A percentile compares a stretch with the other conserved stretches of the same genome.
phyloP scores from a whole-genome alignment of 2,113 vertebrate species.

The Nerophis lumbriciformis region DNA sequence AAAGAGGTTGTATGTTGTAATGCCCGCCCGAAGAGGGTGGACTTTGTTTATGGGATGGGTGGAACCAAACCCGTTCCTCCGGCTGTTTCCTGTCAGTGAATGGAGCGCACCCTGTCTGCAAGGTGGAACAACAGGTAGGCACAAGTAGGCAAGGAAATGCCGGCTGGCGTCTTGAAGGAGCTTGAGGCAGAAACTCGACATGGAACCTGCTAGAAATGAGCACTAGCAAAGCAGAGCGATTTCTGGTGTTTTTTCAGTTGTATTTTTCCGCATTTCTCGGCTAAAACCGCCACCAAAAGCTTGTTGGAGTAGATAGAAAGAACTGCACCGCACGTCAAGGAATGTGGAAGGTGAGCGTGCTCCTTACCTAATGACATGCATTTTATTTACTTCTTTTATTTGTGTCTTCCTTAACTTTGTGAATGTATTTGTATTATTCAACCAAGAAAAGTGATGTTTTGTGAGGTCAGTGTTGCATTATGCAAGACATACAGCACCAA shows the following conservation, averaged over 20 bases:
- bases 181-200: background rate
- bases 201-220: background rate
- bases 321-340: background rate
- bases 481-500: conserved; percentile 45
- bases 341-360: conserved; percentile 35
- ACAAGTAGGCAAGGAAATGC: conserved; percentile 4
- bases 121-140: conserved; percentile 62
- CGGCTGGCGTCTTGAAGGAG: background rate
- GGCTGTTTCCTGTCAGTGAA: conserved; percentile 4
- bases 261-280: no score
- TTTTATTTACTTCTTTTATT: background rate
- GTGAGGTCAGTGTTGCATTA: conserved; percentile 54
- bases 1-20: no score
- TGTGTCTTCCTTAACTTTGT: background rate
- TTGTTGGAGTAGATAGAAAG: no score
- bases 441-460: background rate
- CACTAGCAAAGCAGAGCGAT: background rate
- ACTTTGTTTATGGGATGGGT: rapidly evolving
- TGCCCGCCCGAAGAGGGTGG: background rate
- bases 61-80: conserved; percentile 7
- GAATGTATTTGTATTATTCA: background rate
- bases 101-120: conserved; percentile 29
- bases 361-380: background rate
- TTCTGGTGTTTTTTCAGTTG: no score
- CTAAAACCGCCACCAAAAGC: no score